Percentiles rank a stretch among this genome's conserved stretches.
phyloP scores from a whole-genome alignment of 2,113 vertebrate species.

The Macquaria ambigua region DNA sequence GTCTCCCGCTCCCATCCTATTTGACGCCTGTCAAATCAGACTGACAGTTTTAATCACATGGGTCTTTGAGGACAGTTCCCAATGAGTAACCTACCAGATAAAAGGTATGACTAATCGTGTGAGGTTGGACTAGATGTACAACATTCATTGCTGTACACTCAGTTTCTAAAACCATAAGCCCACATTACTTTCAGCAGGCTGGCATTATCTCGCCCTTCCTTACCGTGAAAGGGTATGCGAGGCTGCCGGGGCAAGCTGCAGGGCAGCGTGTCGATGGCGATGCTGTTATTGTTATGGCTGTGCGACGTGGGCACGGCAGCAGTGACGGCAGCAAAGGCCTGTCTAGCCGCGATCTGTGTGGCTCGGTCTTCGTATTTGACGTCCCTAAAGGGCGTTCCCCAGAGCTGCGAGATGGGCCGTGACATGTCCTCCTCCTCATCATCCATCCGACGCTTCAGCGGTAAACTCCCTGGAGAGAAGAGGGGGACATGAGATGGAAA shows the following conservation, averaged over 20 bases:
- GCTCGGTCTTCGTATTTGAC: constrained; percentile 73
- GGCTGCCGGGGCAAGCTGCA: constrained; percentile 66
- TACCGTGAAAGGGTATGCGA: constrained; percentile 75
- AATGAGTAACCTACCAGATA: background rate
- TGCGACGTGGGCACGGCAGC: constrained; percentile 54
- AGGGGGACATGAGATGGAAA: constrained; percentile 25
- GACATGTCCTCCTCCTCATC: constrained; percentile 85
- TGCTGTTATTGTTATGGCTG: constrained; percentile 70
- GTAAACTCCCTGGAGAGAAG: constrained; percentile 71
- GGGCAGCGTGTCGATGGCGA: constrained; percentile 57
- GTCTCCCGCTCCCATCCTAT: background rate
- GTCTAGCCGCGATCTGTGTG: constrained; percentile 63
- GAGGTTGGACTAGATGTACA: background rate
- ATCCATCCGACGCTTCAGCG: constrained; percentile 82
- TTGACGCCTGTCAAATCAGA: constrained; percentile 5
- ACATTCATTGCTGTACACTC: background rate
- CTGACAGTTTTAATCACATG: constrained; percentile 14
- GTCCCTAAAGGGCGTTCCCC: constrained; percentile 74
- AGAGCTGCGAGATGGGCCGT: constrained; percentile 77
- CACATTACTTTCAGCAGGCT: background rate
- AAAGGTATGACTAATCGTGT: constrained; percentile 37
- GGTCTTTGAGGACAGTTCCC: background rate
- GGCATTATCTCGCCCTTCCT: constrained; percentile 38
- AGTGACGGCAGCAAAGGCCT: constrained; percentile 56
- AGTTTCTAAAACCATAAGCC: constrained; percentile 3